Evolutionary conservation across 1,140 invertebrate species (phyloP), one percentile per base, ranked within the genome.

Genomic region (Philaenus spumarius): DNA sequence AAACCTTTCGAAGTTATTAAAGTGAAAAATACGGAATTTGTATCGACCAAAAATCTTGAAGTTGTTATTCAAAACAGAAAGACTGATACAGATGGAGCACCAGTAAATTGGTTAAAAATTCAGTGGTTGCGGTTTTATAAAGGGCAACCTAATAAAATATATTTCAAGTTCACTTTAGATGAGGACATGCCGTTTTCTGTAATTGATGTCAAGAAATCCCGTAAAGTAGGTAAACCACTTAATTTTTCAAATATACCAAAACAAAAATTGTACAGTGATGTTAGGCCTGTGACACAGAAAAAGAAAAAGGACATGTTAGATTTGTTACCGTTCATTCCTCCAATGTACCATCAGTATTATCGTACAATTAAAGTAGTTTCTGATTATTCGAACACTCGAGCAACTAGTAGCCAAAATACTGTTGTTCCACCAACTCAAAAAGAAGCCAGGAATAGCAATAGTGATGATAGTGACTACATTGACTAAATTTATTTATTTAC

Each of bases 91-190:
- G 24, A 39, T 30, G n/a, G 42, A 7, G 17, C n/a, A 12, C 24
- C 39, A 52, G 22, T 59, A 2, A 37, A 59, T 22, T 59, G 42
- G 58, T 15, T 59, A 40, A 51, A 59, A 15, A 59, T 59, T 20
- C 24, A 51, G 9, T 54, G 58, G 40, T 37, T 59, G 30, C 39
- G 17, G n/a, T 59, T 26, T 45, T 19, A 24, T 24, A 43, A 11
- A 12, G 48, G 45, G 24, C 26, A 43, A 12, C 19, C 19, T 19
- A 53, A 26, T 20, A 52, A 53, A 39, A 45, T 59, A 23, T 24
- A 20, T 35, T 45, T 51, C 12, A 53, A 59, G 39, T 45, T n/a
- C 53, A 42, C 42, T 15, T 42, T 53, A 12, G 35, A 53, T 53
- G 11, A 37, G 45, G 17, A 53, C 14, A 6, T 6, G 12, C 20